A percentile compares a stretch with the other conserved stretches of the same genome.
phyloP scores from a whole-genome alignment of 2,113 vertebrate species.

The Propithecus coquereli region DNA sequence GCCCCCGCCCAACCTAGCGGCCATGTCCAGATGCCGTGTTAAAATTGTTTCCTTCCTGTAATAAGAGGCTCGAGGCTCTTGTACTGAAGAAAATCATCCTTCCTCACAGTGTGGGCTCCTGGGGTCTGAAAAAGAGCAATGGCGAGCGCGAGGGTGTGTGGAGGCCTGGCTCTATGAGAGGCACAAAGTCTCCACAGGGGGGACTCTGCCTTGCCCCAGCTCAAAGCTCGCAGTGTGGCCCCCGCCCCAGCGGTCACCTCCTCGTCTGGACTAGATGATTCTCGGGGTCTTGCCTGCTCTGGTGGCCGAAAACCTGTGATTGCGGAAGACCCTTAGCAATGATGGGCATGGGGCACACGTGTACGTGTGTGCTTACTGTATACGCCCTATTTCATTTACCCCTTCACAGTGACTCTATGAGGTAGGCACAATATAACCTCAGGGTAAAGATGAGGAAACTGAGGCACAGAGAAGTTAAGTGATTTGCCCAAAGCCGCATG shows the following conservation, averaged over 20 bases:
- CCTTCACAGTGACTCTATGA: not conserved
- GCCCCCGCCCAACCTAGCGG: not conserved
- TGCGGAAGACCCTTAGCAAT: not conserved
- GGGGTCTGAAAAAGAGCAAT: not conserved
- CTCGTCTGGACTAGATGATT: not conserved
- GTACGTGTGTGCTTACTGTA: rapidly evolving
- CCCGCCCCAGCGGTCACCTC: not conserved
- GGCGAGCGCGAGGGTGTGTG: rapidly evolving
- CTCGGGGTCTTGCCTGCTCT: not conserved
- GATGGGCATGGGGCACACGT: rapidly evolving
- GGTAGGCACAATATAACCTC: not conserved
- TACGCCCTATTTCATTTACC: not conserved
- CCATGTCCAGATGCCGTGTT: not conserved
- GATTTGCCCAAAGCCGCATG: not conserved
- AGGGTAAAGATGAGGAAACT: not conserved
- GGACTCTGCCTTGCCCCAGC: not conserved
- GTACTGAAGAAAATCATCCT: not conserved
- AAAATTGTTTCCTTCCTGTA: not conserved
- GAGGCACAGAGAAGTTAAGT: not conserved
- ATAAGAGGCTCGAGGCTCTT: not conserved
- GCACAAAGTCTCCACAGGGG: rapidly evolving
- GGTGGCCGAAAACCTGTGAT: not conserved
- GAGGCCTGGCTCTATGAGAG: not conserved
- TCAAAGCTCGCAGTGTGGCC: too few species aligned
- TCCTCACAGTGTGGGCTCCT: not conserved